Evolutionary conservation across 2,888 invertebrate species (phyloP), one percentile per base, ranked within the genome.

Genomic region (Lymantria monacha): DNA sequence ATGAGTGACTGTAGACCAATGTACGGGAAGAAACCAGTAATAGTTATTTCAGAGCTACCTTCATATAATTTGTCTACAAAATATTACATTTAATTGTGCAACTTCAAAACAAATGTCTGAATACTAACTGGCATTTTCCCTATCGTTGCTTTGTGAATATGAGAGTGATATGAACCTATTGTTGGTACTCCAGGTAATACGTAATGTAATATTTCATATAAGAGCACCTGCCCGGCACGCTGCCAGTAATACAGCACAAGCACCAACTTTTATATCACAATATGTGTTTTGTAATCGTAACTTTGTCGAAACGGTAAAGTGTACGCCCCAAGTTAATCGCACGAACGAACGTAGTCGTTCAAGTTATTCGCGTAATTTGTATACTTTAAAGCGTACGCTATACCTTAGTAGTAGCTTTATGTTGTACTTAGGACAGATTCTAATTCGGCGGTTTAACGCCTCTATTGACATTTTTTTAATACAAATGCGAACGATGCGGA

Each of bases 191-290:
- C 87, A 89, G 89, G 88, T 89, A 89, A 87, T 78, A 79, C 77
- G 78, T 81, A 81, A 74, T 77, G 81, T 86, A 85, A 86, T 89
- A 83, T 87, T 87, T 87, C 85, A 88, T 87, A 84, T 88, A 88
- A 81, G 70, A 84, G 91, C 91, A 91, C 91, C 83, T 90, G 90
- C 90, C 88, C 89, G 91, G 90, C 91, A 91, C 91, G 91, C 91
- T 76, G 91, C 91, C 91, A 91, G 91, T 91, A 90, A 81, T 83
- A 79, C 80, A 87, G 91, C 91, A 91, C 91, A 86, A 86, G 91
- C 91, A 91, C 91, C 86, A 87, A 85, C 77, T 91, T 90, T 91
- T 90, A 79, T 86, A 87, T 87, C 87, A 90, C 87, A 79, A 86
- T 88, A 86, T 86, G 87, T 91, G 90, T 91, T 91, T 87, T 86